phyloP scores from a whole-genome alignment of 1,140 invertebrate species.

The Geopemphigus sp. region DNA sequence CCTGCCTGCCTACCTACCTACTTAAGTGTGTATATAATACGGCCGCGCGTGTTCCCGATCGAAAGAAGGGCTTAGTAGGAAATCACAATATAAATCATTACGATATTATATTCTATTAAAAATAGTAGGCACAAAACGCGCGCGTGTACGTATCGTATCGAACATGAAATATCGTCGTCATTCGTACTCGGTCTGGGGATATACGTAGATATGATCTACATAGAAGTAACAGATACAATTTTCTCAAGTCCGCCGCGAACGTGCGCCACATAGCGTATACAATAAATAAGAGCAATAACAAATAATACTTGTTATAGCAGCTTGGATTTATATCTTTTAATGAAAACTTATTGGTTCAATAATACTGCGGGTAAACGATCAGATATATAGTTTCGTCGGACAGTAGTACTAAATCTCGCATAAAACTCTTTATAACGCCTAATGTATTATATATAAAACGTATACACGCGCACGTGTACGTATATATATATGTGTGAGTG shows the following conservation, averaged over 20 bases:
- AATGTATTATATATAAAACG: constrained; percentile 9
- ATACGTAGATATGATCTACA: constrained; percentile 24
- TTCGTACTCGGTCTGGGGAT: constrained; percentile 1
- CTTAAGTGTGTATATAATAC: background rate
- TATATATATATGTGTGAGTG: too few relatives aligned
- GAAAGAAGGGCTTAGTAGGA: constrained; percentile 1
- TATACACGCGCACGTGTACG: background rate
- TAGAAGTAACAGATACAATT: constrained; percentile 18
- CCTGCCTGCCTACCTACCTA: too few relatives aligned
- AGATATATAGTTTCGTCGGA: constrained; percentile 18
- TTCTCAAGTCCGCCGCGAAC: constrained; percentile 8
- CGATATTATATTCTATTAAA: constrained; percentile 32
- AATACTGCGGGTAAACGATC: constrained; percentile 27
- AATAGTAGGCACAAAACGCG: constrained; percentile 3
- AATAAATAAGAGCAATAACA: constrained; percentile 24
- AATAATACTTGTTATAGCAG: constrained; percentile 15
- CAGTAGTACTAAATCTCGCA: constrained; percentile 30
- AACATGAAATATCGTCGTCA: constrained; percentile 28
- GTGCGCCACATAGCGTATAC: background rate
- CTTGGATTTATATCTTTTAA: constrained; percentile 6
- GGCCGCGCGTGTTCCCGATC: background rate
- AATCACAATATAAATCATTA: constrained; percentile 37
- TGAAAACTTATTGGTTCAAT: constrained; percentile 33
- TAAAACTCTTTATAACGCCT: background rate
- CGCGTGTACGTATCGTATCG: background rate